phyloP scores from a whole-genome alignment of 1,140 invertebrate species.

The Aphidius ervi region DNA sequence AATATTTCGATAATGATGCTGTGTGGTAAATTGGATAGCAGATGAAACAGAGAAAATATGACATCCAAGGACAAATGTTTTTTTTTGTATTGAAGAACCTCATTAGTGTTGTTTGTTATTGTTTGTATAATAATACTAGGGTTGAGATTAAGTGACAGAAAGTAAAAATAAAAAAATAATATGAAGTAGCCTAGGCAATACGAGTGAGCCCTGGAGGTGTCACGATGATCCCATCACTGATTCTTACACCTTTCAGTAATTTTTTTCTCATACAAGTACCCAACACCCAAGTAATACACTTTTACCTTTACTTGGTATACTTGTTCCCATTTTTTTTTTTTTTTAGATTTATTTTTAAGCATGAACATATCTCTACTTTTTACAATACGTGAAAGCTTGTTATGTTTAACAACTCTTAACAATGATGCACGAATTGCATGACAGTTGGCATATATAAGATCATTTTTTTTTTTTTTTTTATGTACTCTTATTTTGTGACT shows the following conservation, averaged over 20 bases:
- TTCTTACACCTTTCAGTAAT: conserved; percentile 42
- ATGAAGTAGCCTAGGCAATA: conserved; percentile 29
- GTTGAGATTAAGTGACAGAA: conserved; percentile 4
- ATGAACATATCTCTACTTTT: conserved; percentile 30
- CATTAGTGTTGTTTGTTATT: conserved; percentile 53
- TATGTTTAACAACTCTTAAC: conserved; percentile 49
- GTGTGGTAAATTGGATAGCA: too few species aligned
- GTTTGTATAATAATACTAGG: conserved; percentile 33
- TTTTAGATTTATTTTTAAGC: conserved; percentile 48
- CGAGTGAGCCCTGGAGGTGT: conserved; percentile 50
- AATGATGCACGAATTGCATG: conserved; percentile 33
- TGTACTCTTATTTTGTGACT: background rate
- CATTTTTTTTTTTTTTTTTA: conserved; percentile 8
- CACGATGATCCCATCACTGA: conserved; percentile 47
- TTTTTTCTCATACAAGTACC: conserved; percentile 33
- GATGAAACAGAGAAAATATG: background rate
- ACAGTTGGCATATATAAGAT: conserved; percentile 9
- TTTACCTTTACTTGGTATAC: conserved; percentile 31
- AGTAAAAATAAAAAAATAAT: background rate
- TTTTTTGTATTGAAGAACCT: conserved; percentile 47
- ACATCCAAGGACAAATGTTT: conserved; percentile 10
- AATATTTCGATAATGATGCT: background rate
- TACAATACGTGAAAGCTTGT: conserved; percentile 52
- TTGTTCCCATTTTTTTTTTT: conserved; percentile 50
- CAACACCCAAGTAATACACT: conserved; percentile 23